These are phyloP conservation scores for Delphinapterus leucas DNA, from an alignment of 2,113 vertebrate species.

Conservation along the genomic window DNA sequence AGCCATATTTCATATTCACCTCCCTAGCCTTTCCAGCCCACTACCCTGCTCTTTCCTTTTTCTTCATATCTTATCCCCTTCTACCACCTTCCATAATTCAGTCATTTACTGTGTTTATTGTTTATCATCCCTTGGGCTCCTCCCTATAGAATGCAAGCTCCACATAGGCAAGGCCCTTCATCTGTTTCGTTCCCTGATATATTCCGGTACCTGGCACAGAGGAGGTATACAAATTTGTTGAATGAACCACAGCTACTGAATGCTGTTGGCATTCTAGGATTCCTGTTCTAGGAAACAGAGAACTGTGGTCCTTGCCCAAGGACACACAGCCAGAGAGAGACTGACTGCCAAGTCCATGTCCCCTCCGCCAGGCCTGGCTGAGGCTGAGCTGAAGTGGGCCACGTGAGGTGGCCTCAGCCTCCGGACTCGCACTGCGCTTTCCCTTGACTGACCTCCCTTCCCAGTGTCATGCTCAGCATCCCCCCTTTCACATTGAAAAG, in stretches of 20 bases:
- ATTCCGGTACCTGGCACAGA: background rate
- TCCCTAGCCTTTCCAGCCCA: background rate
- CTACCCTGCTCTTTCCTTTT: background rate
- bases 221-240: background rate
- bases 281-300: background rate
- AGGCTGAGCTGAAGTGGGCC: background rate
- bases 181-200: background rate
- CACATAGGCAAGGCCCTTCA: background rate
- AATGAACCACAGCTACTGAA: background rate
- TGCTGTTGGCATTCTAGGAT: background rate
- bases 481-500: background rate
- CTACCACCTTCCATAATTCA: background rate
- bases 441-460: background rate
- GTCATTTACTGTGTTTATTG: background rate
- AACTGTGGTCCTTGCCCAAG: background rate
- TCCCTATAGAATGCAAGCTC: background rate
- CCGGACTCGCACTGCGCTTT: accelerated
- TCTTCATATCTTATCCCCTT: background rate
- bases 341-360: accelerated
- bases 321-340: background rate
- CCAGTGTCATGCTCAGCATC: background rate
- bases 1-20: background rate
- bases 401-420: background rate
- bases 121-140: background rate
- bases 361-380: background rate